phyloP scores from a whole-genome alignment of 1,140 invertebrate species.

The Manduca sexta region DNA sequence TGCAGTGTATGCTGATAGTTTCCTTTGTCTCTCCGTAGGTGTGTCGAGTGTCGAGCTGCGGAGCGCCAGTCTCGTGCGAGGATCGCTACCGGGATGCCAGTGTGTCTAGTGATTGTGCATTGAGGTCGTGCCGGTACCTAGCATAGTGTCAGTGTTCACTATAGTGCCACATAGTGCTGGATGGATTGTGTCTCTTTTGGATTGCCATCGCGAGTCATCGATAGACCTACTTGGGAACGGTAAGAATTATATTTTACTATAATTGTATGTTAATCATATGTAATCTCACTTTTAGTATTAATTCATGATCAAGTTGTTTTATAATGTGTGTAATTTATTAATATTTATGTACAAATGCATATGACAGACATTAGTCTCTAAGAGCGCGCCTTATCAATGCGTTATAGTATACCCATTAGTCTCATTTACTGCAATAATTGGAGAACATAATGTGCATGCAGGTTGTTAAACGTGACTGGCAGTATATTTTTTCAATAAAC shows the following conservation, averaged over 20 bases:
- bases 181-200: constrained; percentile 69
- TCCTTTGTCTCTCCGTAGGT: constrained; percentile 61
- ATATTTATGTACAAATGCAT: too few species aligned
- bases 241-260: constrained; percentile 25
- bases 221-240: constrained; percentile 64
- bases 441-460: background rate
- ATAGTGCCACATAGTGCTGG: constrained; percentile 64
- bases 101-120: constrained; percentile 66
- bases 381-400: background rate
- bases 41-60: too few species aligned
- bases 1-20: constrained; percentile 44
- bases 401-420: background rate
- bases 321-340: background rate
- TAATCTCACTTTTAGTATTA: background rate
- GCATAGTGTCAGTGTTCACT: constrained; percentile 66
- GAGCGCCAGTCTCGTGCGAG: constrained; percentile 27
- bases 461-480: background rate
- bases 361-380: background rate
- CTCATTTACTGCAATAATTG: constrained; percentile 1
- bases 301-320: background rate
- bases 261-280: background rate
- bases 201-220: constrained; percentile 65
- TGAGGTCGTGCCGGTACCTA: constrained; percentile 46
- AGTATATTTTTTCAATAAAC: constrained; percentile 1
- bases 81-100: constrained; percentile 48